phyloP scores from a whole-genome alignment of 1,140 invertebrate genomes.

The Drosophila malerkotliana region DNA sequence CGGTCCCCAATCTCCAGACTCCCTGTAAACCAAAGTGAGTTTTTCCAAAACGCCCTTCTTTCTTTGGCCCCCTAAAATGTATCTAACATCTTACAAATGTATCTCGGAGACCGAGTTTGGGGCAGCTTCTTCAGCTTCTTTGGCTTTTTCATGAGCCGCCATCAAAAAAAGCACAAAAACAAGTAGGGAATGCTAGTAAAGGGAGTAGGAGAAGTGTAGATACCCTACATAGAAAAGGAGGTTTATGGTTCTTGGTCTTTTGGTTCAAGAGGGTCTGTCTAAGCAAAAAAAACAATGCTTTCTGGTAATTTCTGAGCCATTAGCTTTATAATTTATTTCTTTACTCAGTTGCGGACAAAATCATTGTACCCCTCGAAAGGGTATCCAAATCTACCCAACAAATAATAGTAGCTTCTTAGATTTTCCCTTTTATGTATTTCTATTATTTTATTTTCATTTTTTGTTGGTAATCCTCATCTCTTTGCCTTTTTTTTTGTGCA shows the following conservation, averaged over 20 bases:
- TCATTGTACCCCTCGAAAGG: no score
- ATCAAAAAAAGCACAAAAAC: constrained; percentile 45
- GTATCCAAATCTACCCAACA: no score
- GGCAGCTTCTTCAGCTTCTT: constrained; percentile 8
- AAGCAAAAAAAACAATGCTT: no score
- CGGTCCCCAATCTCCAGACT: no score
- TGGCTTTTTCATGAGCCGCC: constrained; percentile 48
- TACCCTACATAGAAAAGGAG: not conserved
- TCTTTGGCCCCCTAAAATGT: constrained; percentile 12
- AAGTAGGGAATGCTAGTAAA: not conserved
- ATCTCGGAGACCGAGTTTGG: constrained; percentile 33
- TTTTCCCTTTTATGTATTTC: not conserved
- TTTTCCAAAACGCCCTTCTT: constrained; percentile 44
- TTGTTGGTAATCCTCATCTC: not conserved
- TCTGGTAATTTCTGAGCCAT: no score
- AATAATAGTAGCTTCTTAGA: no score
- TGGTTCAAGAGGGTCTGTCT: no score
- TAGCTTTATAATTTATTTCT: no score
- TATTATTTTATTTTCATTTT: not conserved
- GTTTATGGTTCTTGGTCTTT: not conserved
- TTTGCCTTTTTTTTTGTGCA: not conserved
- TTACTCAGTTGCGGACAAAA: no score
- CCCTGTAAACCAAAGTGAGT: constrained; percentile 48
- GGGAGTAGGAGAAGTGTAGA: not conserved
- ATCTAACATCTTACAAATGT: constrained; percentile 56